A percentile compares a stretch with the other conserved stretches of the same genome.
Conservation (phyloP, 2,888 invertebrate species). For the Acanthacorydalis orientalis region DNA sequence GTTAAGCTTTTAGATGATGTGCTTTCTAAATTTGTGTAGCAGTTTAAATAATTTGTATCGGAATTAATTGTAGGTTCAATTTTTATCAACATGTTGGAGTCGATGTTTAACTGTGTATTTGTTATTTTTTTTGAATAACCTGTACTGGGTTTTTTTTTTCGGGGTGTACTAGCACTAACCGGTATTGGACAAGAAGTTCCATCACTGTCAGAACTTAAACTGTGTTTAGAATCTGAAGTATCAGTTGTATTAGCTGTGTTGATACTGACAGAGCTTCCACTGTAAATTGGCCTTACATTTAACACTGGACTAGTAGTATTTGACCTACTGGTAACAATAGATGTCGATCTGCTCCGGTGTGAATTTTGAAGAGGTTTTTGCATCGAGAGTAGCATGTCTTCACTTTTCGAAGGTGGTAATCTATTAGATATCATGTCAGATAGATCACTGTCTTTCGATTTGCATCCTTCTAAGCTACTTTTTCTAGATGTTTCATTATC, state of each 20-base stretch:
- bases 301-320: constrained; percentile 54
- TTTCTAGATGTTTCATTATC: constrained; percentile 23
- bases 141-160: constrained; percentile 14
- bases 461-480: constrained; percentile 21
- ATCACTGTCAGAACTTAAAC: constrained; percentile 48
- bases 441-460: constrained; percentile 11
- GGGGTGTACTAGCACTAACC: constrained; percentile 31
- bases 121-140: constrained; percentile 37
- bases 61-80: constrained; percentile 12
- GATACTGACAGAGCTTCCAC: constrained; percentile 45
- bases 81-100: constrained; percentile 21
- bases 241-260: constrained; percentile 38
- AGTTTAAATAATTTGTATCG: constrained; percentile 14
- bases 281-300: constrained; percentile 33
- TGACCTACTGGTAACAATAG: constrained; percentile 42
- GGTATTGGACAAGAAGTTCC: constrained; percentile 35
- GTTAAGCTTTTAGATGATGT: constrained; percentile 25
- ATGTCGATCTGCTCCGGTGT: constrained; percentile 13
- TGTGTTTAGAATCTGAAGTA: constrained; percentile 47
- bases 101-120: constrained; percentile 41
- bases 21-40: constrained; percentile 18
- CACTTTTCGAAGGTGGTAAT: constrained; percentile 61
- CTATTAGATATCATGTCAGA: constrained; percentile 25
- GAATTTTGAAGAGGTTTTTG: constrained; percentile 24
- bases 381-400: constrained; percentile 46